These are phyloP conservation scores for Parotocinclus haroldoi DNA, from an alignment of 2,797 vertebrate species.

Conservation along the genomic window DNA sequence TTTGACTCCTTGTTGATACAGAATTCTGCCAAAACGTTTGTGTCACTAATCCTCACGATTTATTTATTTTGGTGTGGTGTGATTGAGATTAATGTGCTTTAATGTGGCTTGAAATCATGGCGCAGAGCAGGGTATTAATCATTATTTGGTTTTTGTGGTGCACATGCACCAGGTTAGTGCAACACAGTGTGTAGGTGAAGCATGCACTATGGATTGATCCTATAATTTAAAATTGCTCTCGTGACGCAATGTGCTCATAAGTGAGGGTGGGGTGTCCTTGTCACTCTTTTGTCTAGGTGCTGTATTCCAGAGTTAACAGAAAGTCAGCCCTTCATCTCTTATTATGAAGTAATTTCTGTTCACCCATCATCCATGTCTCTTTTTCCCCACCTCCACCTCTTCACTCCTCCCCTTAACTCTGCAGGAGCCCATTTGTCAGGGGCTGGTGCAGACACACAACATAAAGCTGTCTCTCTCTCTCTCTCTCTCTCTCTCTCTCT, in stretches of 20 bases:
- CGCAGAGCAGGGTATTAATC: conserved; percentile 16
- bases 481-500: too few relatives aligned
- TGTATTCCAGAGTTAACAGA: conserved; percentile 19
- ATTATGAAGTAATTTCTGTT: conserved; percentile 39
- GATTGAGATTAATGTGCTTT: conserved; percentile 22
- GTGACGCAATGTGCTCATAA: conserved; percentile 25
- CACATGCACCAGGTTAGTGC: background rate
- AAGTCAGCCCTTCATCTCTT: conserved; percentile 30
- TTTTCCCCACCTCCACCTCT: conserved; percentile 6
- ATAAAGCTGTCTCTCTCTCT: conserved; percentile 31
- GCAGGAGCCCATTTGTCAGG: conserved; percentile 48
- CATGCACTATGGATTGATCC: conserved; percentile 24
- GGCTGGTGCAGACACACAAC: conserved; percentile 42
- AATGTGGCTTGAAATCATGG: conserved; percentile 15
- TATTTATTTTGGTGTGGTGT: conserved; percentile 1
- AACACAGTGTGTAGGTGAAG: conserved; percentile 2
- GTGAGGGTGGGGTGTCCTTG: conserved; percentile 26
- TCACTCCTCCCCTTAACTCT: conserved; percentile 22
- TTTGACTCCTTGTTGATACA: background rate
- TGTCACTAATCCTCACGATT: conserved; percentile 3
- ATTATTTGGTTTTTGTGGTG: background rate
- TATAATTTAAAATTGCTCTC: conserved; percentile 18
- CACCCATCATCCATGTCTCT: conserved; percentile 21
- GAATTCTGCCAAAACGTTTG: conserved; percentile 4
- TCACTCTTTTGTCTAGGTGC: conserved; percentile 22